Conservation (phyloP, 2,888 invertebrate genomes). For the Perizoma flavofasciatum region DNA sequence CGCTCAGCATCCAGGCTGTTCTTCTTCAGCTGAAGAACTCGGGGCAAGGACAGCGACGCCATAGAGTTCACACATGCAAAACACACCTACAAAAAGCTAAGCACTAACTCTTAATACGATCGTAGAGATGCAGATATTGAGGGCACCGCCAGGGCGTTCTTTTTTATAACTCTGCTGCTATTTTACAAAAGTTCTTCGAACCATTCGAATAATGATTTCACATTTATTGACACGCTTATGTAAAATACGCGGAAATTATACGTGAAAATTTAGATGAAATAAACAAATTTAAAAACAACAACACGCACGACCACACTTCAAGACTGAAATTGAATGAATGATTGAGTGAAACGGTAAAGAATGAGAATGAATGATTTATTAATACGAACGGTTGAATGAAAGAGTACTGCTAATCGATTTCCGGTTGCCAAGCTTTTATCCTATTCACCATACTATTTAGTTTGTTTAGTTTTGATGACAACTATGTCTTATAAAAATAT, state of each 20-base stretch:
- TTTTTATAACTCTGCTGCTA: background rate
- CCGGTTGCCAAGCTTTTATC: too few relatives aligned
- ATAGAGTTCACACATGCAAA: constrained; percentile 78
- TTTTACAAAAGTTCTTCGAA: constrained; percentile 1
- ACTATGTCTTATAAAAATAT: too few relatives aligned
- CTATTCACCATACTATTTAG: too few relatives aligned
- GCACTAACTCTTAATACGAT: constrained; percentile 24
- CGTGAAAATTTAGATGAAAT: background rate
- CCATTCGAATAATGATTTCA: too few relatives aligned
- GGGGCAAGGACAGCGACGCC: constrained; percentile 89
- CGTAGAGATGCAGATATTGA: constrained; percentile 19
- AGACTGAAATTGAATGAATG: constrained; percentile 21
- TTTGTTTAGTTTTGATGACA: too few relatives aligned
- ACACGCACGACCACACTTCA: constrained; percentile 16
- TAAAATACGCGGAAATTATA: background rate
- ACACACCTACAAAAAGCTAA: constrained; percentile 52
- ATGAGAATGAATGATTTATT: background rate
- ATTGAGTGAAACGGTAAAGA: too few relatives aligned
- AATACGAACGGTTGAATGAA: too few relatives aligned
- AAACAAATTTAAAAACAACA: constrained; percentile 16
- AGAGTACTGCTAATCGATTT: too few relatives aligned
- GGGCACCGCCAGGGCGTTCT: constrained; percentile 3
- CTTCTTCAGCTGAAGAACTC: constrained; percentile 89
- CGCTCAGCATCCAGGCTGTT: constrained; percentile 90
- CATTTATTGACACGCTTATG: too few relatives aligned